A percentile compares a stretch with the other conserved stretches of the same genome.
Evolutionary conservation across 2,113 vertebrate genomes (phyloP).

Genomic region (Phylloscopus trochiloides): DNA sequence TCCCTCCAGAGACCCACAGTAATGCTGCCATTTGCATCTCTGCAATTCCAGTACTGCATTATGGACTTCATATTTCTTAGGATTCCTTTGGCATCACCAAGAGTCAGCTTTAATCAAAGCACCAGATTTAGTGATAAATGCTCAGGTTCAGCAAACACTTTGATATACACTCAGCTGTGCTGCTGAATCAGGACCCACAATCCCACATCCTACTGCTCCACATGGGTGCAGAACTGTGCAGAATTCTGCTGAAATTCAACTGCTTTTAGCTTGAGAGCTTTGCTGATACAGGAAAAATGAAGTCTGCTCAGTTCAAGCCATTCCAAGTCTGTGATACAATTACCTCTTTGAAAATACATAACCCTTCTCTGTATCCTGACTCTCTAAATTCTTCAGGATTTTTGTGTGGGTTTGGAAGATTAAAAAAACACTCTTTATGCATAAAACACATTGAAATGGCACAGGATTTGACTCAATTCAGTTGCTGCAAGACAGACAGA

Average conservation of each 20-base stretch:
- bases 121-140: not conserved
- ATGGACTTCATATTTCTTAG: not conserved
- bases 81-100: not conserved
- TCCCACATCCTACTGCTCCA: not conserved
- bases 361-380: not conserved
- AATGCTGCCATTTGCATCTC: not conserved
- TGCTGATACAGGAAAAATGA: slow-evolving; percentile 2
- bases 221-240: not conserved
- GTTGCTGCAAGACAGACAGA: not conserved
- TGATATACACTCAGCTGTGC: not conserved
- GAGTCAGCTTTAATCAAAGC: not conserved
- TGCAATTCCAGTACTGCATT: not conserved
- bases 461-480: not conserved
- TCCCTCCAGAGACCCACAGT: not conserved
- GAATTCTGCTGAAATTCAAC: not conserved
- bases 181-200: not conserved
- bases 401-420: not conserved
- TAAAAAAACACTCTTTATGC: not conserved
- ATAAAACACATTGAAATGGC: not conserved
- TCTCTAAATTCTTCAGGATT: not conserved
- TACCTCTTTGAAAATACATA: not conserved
- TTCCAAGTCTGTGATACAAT: not conserved
- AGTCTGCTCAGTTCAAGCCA: not conserved
- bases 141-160: not conserved
- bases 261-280: not conserved